These are phyloP conservation scores for Mus minutoides DNA, from an alignment of 2,797 vertebrate genomes.

Conservation along the genomic window DNA sequence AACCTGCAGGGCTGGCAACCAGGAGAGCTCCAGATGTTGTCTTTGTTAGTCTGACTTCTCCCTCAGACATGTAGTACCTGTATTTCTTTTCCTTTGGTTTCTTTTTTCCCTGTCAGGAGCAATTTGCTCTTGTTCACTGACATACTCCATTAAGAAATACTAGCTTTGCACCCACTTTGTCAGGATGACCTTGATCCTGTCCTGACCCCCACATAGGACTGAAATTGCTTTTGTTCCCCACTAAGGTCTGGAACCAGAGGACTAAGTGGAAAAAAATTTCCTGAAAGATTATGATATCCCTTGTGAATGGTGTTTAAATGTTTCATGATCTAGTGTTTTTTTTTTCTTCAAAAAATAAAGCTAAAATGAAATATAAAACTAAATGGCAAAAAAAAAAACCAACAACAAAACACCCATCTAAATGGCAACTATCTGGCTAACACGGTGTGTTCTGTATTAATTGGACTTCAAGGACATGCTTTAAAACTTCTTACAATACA, in stretches of 20 bases:
- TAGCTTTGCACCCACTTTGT: not conserved
- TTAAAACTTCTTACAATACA: slow-evolving; percentile 29
- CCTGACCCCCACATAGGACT: not conserved
- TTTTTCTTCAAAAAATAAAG: slow-evolving; percentile 26
- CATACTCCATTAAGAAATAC: not conserved
- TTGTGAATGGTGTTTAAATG: slow-evolving; percentile 41
- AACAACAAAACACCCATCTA: not conserved
- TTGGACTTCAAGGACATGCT: slow-evolving; percentile 56
- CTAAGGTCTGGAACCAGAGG: not conserved
- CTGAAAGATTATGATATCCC: not conserved
- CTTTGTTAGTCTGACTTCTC: not conserved
- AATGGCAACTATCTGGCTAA: slow-evolving; percentile 19
- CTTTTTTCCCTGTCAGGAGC: not conserved
- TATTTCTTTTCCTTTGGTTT: not conserved
- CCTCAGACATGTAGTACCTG: not conserved
- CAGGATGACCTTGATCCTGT: not conserved
- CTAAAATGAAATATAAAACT: not conserved
- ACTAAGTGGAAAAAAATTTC: slow-evolving; percentile 15
- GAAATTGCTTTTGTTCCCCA: slow-evolving; percentile 16
- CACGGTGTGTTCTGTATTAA: slow-evolving; percentile 3
- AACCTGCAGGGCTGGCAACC: not conserved
- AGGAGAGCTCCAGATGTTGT: not conserved
- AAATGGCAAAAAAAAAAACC: not conserved
- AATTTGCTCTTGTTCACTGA: slow-evolving; percentile 9
- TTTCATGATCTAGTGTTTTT: slow-evolving; percentile 35